Evolutionary conservation across 2,113 vertebrate genomes (phyloP), one percentile per base, ranked within the genome.

Genomic region (Microcebus tavaratra): DNA sequence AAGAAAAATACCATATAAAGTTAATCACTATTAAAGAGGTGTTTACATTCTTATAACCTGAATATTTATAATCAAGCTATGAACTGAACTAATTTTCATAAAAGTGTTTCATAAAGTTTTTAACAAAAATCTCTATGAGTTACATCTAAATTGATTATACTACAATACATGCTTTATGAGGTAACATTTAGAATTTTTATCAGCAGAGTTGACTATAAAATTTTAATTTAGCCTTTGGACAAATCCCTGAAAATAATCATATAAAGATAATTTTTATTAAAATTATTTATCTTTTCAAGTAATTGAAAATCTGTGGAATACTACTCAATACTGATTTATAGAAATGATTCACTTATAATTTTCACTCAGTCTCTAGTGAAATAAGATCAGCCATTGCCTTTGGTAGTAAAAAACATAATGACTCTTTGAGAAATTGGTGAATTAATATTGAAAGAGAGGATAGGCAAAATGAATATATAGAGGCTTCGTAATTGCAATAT

Each of bases 201-300:
- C 0, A 0, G 27, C 11, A 81, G 18, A 93, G 0, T 3, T 91
- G 1, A 3, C 73, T 3, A 2, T 91, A 88, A 90, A 91, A 0
- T 67, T 92, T 97, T 91, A 13, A 25, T 83, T 97, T 67, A 78
- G 1, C 0, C 45, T 91, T 95, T 68, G 45, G 75, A 91, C 85
- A 87, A 6, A 5, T 8, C 72, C 8, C 1, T 63, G 85, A 93
- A 88, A 91, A 82, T 8, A 76, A 96, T 92, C 65, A 96, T 48
- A 15, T 73, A 6, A 84, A 57, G 2, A 75, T 0, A 53, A n/a
- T 95, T 96, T 96, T 87, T 83, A 36, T 57, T 57, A 36, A 91
- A 95, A 23, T 80, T 87, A 63, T 96, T 94, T 83, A 53, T n/a
- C 80, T 53, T 95, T 92, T 48, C 14, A n/a, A 96, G 3, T 21